Evolutionary conservation across 1,140 invertebrate species (phyloP).

Genomic region (Sinella curviseta): DNA sequence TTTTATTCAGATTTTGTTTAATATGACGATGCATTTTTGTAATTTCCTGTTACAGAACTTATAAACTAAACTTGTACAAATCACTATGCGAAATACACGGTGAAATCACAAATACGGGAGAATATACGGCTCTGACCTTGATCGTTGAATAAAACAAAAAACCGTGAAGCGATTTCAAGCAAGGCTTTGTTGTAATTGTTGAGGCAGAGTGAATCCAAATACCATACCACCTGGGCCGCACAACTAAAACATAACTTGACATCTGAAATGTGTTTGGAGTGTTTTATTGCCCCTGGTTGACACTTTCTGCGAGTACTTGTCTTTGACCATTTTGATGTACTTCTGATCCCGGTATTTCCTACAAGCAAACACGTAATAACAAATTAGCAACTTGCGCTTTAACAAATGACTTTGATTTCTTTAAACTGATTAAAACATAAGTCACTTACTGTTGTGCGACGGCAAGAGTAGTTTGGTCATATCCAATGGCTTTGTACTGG

Average conservation of each 20-base stretch:
- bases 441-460: slow-evolving; percentile 53
- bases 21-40: no score
- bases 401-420: background rate
- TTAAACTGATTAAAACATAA: slow-evolving; percentile 21
- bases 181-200: no score
- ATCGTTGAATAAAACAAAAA: no score
- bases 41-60: no score
- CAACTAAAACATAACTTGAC: slow-evolving; percentile 73
- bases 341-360: slow-evolving; percentile 81
- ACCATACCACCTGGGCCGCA: background rate
- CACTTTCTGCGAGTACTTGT: slow-evolving; percentile 72
- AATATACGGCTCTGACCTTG: no score
- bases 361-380: slow-evolving; percentile 39
- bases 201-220: no score
- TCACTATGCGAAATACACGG: no score
- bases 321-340: slow-evolving; percentile 77
- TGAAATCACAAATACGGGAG: no score
- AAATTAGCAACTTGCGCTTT: background rate
- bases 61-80: no score
- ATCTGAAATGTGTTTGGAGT: slow-evolving; percentile 77
- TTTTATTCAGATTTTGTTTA: no score
- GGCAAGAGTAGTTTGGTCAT: slow-evolving; percentile 72
- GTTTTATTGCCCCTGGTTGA: slow-evolving; percentile 78
- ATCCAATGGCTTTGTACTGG: slow-evolving; percentile 82
- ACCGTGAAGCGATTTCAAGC: no score